These are phyloP conservation scores for Cryptocephalus moraei DNA, from an alignment of 2,888 invertebrate species.

Conservation along the genomic window DNA sequence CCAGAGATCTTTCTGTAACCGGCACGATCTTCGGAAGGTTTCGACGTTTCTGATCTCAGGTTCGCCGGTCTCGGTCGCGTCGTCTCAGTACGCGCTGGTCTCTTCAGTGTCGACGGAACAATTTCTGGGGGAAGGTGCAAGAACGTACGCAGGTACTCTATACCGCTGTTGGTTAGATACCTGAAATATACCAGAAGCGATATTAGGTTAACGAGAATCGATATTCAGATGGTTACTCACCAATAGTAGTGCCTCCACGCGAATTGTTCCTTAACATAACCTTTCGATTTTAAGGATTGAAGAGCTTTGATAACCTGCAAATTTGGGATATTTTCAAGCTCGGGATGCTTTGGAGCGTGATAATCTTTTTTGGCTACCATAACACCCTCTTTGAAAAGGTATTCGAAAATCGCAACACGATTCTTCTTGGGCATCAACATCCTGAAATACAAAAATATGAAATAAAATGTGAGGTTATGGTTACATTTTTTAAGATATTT, in stretches of 20 bases:
- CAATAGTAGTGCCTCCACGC: conserved; percentile 99
- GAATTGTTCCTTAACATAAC: conserved; percentile 98
- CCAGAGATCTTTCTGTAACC: conserved; percentile 68
- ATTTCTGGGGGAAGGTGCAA: conserved; percentile 97
- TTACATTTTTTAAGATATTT: neutral
- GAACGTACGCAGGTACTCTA: conserved; percentile 89
- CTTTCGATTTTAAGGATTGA: conserved; percentile 92
- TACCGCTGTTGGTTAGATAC: conserved; percentile 96
- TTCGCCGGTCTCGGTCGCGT: conserved; percentile 66
- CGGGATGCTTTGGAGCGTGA: conserved; percentile 95
- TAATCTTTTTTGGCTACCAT: conserved; percentile 99
- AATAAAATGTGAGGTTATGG: conserved; percentile 11
- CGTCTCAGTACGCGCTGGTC: conserved; percentile 78
- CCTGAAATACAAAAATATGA: too few relatives aligned
- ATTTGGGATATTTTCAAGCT: conserved; percentile 89
- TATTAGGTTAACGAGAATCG: neutral
- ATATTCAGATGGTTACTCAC: conserved; percentile 38
- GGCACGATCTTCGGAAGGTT: conserved; percentile 72
- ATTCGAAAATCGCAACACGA: conserved; percentile 92
- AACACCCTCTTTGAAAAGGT: conserved; percentile 97
- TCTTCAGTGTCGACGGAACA: conserved; percentile 94
- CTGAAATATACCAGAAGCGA: conserved; percentile 36
- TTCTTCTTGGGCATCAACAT: conserved; percentile 99
- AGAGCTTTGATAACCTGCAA: conserved; percentile 97
- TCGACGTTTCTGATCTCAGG: conserved; percentile 55